These are phyloP conservation scores for Sycobia sp. DNA, from an alignment of 1,140 invertebrate species.

Conservation along the genomic window DNA sequence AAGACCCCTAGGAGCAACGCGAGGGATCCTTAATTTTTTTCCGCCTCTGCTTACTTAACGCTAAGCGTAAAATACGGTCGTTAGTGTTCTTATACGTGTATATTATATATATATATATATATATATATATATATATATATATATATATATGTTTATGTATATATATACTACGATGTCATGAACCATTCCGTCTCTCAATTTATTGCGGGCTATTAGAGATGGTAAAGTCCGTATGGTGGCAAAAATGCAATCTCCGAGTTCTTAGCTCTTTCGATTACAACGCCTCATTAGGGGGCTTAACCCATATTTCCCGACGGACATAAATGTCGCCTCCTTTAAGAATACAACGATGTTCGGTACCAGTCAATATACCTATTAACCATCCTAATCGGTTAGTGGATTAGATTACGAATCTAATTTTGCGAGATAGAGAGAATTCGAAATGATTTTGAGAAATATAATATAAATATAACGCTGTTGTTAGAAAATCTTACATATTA, in stretches of 20 bases:
- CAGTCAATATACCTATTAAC: background rate
- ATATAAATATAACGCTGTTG: too few relatives aligned
- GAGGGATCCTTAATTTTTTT: conserved; percentile 9
- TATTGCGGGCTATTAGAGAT: conserved; percentile 9
- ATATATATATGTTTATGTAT: too few relatives aligned
- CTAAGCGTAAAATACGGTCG: conserved; percentile 9
- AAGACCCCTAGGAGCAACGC: too few relatives aligned
- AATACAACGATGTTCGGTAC: too few relatives aligned
- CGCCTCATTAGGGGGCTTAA: conserved; percentile 1
- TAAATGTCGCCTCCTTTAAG: background rate
- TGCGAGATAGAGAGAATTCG: too few relatives aligned
- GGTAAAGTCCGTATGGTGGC: background rate
- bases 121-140: too few relatives aligned
- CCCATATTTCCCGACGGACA: conserved; percentile 1
- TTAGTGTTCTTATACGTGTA: conserved; percentile 10
- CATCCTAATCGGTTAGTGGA: background rate
- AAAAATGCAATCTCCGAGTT: conserved; percentile 21
- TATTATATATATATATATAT: too few relatives aligned
- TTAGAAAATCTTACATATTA: too few relatives aligned
- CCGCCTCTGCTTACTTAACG: background rate
- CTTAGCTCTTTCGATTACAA: conserved; percentile 2
- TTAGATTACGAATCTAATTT: background rate
- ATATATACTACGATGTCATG: conserved; percentile 3
- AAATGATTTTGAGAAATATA: too few relatives aligned
- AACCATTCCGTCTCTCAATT: background rate